Percentiles rank a stretch among this genome's conserved stretches.
Conservation (phyloP, 2,797 vertebrate genomes). For the Loriculus beryllinus region DNA sequence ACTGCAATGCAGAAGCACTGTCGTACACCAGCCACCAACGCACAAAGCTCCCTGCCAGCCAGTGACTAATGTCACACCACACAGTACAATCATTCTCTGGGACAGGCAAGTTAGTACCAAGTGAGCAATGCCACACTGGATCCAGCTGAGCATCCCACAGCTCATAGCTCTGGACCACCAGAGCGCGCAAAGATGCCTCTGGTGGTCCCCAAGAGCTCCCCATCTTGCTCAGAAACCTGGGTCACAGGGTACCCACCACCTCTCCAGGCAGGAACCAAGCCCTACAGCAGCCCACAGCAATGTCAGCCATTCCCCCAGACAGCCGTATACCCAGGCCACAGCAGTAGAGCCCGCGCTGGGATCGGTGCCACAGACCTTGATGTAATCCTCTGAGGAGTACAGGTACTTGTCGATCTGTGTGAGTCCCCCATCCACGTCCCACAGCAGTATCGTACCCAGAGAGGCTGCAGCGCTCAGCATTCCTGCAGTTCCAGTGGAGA, state of each 20-base stretch:
- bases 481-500: slow-evolving; percentile 72
- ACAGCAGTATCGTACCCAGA: slow-evolving; percentile 93
- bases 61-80: not conserved
- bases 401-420: slow-evolving; percentile 99
- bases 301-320: not conserved
- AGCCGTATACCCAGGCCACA: no score
- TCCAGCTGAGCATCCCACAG: not conserved
- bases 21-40: not conserved
- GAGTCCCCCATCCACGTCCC: slow-evolving; percentile 96
- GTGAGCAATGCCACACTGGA: not conserved
- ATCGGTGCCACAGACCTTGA: slow-evolving; percentile 82
- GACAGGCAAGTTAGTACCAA: not conserved
- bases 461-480: slow-evolving; percentile 98
- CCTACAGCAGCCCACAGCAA: not conserved
- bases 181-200: not conserved
- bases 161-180: not conserved
- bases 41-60: not conserved
- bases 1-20: slow-evolving; percentile 71
- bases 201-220: not conserved
- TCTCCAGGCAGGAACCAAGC: not conserved
- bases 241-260: not conserved
- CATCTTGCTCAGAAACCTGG: not conserved
- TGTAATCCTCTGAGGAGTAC: slow-evolving; percentile 98
- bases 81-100: not conserved
- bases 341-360: not conserved